Evolutionary conservation across 2,113 vertebrate species (phyloP).

Genomic region (Paralichthys olivaceus): DNA sequence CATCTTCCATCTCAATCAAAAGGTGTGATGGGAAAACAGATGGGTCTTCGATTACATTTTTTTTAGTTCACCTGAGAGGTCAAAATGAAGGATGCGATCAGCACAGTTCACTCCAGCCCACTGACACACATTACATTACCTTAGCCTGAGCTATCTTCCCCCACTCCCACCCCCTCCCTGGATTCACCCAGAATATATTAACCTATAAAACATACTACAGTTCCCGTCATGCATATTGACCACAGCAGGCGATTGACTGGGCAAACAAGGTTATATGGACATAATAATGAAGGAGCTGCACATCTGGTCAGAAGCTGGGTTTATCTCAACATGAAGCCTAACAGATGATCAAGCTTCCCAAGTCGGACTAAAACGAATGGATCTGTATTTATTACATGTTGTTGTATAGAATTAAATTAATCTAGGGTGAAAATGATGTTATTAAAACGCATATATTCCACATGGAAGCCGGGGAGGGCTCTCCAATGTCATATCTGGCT

Average conservation of each 20-base stretch:
- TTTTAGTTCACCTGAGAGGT: slow-evolving; percentile 61
- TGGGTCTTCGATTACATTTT: slow-evolving; percentile 53
- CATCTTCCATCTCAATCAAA: slow-evolving; percentile 40
- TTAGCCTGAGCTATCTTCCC: neutral
- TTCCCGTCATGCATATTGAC: slow-evolving; percentile 62
- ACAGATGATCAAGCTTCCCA: slow-evolving; percentile 41
- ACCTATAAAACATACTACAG: slow-evolving; percentile 69
- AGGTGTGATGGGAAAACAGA: slow-evolving; percentile 38
- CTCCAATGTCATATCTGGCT: slow-evolving; percentile 70
- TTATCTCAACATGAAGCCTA: slow-evolving; percentile 33
- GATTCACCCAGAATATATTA: slow-evolving; percentile 58
- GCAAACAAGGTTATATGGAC: slow-evolving; percentile 73
- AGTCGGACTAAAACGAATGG: slow-evolving; percentile 14
- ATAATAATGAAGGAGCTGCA: slow-evolving; percentile 45
- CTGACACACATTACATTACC: slow-evolving; percentile 55
- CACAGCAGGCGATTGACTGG: slow-evolving; percentile 47
- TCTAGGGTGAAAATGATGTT: neutral
- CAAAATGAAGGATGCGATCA: slow-evolving; percentile 61
- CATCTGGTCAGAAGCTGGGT: slow-evolving; percentile 33
- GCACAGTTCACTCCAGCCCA: slow-evolving; percentile 48
- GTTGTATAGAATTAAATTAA: slow-evolving; percentile 9
- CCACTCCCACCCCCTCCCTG: neutral
- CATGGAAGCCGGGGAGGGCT: slow-evolving; percentile 54
- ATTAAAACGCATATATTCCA: neutral
- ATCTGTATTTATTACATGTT: too few species aligned